Conservation (phyloP, 2,113 vertebrate species). For the Lutjanus erythropterus region DNA sequence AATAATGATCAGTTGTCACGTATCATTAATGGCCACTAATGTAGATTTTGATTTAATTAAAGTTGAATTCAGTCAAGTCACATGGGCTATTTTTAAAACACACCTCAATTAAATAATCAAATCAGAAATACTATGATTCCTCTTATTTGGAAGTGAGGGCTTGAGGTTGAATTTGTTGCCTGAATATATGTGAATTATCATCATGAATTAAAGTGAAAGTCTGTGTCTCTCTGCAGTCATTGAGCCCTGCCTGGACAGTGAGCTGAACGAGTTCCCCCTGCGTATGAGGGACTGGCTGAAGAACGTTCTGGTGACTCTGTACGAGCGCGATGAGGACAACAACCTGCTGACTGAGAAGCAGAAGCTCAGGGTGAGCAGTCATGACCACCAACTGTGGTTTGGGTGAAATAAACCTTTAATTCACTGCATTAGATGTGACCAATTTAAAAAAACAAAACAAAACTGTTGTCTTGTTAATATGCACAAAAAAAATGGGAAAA, state of each 20-base stretch:
- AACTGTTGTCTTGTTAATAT: too few species aligned
- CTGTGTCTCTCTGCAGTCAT: constrained; percentile 84
- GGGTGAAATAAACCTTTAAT: too few species aligned
- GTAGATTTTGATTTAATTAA: too few species aligned
- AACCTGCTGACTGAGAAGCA: constrained; percentile 98
- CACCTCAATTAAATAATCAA: neutral
- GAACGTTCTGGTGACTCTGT: constrained; percentile 97
- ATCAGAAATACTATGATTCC: too few species aligned
- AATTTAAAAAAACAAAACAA: too few species aligned
- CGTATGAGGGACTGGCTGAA: constrained; percentile 99
- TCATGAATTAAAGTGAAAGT: neutral
- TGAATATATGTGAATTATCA: too few species aligned
- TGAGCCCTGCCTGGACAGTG: constrained; percentile 90
- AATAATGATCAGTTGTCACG: too few species aligned
- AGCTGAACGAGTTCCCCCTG: constrained; percentile 96
- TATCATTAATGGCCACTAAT: neutral
- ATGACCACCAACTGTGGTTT: too few species aligned
- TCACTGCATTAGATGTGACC: too few species aligned
- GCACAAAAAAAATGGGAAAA: too few species aligned
- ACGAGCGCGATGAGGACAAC: constrained; percentile 94
- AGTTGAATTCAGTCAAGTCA: neutral
- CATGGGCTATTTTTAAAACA: neutral
- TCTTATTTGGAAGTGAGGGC: neutral
- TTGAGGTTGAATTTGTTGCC: too few species aligned
- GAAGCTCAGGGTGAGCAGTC: constrained; percentile 91